These are phyloP conservation scores for Philhelius pedissequus DNA, from an alignment of 2,888 invertebrate genomes.

Conservation along the genomic window DNA sequence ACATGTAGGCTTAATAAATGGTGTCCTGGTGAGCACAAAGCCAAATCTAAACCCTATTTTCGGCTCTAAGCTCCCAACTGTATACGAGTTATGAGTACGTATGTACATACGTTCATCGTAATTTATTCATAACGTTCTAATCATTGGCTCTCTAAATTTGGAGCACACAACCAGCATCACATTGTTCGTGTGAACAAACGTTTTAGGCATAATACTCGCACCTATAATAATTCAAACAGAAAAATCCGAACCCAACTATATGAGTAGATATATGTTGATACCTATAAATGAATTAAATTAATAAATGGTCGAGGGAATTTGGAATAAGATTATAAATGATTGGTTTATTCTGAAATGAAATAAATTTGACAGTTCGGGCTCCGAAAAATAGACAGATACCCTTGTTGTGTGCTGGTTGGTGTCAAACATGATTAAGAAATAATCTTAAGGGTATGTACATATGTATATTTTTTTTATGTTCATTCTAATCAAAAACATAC, in stretches of 20 bases:
- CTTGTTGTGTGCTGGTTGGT: not conserved
- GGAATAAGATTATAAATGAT: slow-evolving; percentile 33
- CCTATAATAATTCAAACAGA: slow-evolving; percentile 34
- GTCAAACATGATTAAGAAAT: not conserved
- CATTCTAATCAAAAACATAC: slow-evolving; percentile 54
- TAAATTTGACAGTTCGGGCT: not conserved
- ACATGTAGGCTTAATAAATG: slow-evolving; percentile 29
- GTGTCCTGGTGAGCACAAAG: slow-evolving; percentile 22
- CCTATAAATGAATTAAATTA: slow-evolving; percentile 61
- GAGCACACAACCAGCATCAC: not conserved
- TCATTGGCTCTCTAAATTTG: slow-evolving; percentile 16
- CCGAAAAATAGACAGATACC: not conserved
- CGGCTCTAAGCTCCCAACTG: slow-evolving; percentile 2
- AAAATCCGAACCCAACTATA: slow-evolving; percentile 35
- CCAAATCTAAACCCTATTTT: slow-evolving; percentile 17
- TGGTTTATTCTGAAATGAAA: slow-evolving; percentile 34
- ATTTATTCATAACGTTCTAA: slow-evolving; percentile 62
- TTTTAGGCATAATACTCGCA: not conserved
- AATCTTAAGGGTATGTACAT: not conserved
- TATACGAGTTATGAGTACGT: not conserved
- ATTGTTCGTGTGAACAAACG: not conserved
- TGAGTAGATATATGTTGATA: too few species aligned
- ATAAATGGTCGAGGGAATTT: slow-evolving; percentile 18
- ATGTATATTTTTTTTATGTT: slow-evolving; percentile 44
- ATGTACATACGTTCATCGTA: not conserved